Evolutionary conservation across 1,140 invertebrate genomes (phyloP), one percentile per base, ranked within the genome.

Genomic region (Bombus pyrosoma): DNA sequence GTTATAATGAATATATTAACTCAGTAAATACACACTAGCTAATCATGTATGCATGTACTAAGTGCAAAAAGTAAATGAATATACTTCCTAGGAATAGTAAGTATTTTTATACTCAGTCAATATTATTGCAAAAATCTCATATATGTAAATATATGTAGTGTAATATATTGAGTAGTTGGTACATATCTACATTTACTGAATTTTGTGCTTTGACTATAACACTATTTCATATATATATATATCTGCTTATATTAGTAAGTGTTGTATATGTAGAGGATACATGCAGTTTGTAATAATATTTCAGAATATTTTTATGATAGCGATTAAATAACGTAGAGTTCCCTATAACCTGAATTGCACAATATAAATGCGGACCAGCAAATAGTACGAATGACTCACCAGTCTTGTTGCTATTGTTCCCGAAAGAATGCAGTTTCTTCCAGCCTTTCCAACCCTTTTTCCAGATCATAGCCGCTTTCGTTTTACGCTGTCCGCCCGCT

Each of bases 361-460:
- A 2, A 25, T 71, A 57, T 25, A 75, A 77, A 86, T 41, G 13
- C 64, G 15, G 68, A 6, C 28, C 15, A n/a, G 25, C 68, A 43
- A 53, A 62, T 71, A 18, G 41, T 43, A 73, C 12, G 12, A 83
- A 37, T 69, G 86, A 93, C 93, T 94, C 92, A 92, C 91, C 92
- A 81, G 88, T 92, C 89, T 95, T 95, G 91, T 96, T 97, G 88
- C 96, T 96, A 53, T 96, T 97, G 90, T 96, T 96, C 66, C 96
- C 96, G 84, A 97, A 96, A 32, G 96, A 96, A 34, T 97, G 97
- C 85, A 97, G 95, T 93, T 97, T 97, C 91, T 97, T 97, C 97
- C 97, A 98, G 3, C 96, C 96, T 91, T 97, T 97, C 94, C 97
- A 97, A 86, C 96, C 97, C 96, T 95, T 95, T 81, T 94, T 95